A percentile compares a stretch with the other conserved stretches of the same genome.
These are phyloP conservation scores for Characodon lateralis DNA, from an alignment of 2,797 vertebrate species.

Conservation along the genomic window DNA sequence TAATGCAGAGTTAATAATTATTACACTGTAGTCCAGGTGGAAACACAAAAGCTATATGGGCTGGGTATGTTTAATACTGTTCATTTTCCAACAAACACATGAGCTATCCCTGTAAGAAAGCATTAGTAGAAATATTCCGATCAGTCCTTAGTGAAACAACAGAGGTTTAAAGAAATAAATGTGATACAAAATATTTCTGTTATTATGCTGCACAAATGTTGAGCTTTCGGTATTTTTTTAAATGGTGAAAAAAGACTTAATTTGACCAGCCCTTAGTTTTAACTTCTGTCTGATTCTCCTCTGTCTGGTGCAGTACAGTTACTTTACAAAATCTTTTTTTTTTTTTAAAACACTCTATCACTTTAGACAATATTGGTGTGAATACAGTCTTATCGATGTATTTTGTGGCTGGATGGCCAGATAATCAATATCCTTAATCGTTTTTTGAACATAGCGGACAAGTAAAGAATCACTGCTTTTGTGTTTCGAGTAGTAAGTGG, in stretches of 20 bases:
- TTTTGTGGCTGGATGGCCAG: background rate
- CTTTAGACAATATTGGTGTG: background rate
- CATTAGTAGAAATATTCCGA: background rate
- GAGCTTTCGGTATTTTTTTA: background rate
- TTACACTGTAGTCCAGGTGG: background rate
- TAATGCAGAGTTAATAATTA: background rate
- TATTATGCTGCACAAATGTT: background rate
- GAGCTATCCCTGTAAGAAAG: background rate
- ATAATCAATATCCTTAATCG: constrained; percentile 1
- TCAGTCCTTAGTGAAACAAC: background rate
- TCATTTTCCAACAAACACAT: background rate
- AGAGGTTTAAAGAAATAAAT: background rate
- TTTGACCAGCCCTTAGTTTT: background rate
- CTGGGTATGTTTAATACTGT: background rate
- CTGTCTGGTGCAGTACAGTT: background rate
- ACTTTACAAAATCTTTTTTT: background rate
- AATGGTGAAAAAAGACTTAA: background rate
- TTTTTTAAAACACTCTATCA: background rate
- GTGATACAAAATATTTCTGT: background rate
- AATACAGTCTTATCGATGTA: background rate
- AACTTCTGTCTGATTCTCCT: background rate
- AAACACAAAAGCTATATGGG: background rate
- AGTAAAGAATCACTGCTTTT: background rate
- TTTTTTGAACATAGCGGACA: background rate
- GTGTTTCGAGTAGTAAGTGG: constrained; percentile 10